phyloP scores from a whole-genome alignment of 2,888 invertebrate genomes.

The Drosophila atroscutellata region DNA sequence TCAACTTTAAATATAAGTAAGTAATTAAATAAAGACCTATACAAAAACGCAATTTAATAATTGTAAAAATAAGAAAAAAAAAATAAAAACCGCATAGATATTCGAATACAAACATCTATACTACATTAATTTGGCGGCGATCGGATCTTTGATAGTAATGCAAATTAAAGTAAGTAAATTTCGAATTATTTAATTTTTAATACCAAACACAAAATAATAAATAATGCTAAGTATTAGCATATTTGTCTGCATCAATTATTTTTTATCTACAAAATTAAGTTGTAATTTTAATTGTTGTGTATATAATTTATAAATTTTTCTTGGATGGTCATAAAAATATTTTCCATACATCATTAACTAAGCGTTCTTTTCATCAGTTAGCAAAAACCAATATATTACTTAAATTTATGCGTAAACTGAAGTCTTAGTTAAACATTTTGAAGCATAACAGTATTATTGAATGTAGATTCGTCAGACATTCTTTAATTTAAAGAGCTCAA shows the following conservation, averaged over 20 bases:
- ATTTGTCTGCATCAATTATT: not conserved
- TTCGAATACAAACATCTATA: constrained; percentile 6
- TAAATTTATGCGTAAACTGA: not conserved
- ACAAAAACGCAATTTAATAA: constrained; percentile 40
- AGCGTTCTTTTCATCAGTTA: not conserved
- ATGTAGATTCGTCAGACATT: constrained; percentile 37
- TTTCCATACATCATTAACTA: not conserved
- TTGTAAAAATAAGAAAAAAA: constrained; percentile 45
- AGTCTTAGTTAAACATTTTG: not conserved
- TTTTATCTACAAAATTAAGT: not conserved
- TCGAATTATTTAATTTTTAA: not conserved
- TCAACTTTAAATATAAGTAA: constrained; percentile 66
- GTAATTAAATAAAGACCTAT: constrained; percentile 25
- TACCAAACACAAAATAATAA: not conserved
- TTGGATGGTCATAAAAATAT: not conserved
- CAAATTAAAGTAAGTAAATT: constrained; percentile 11
- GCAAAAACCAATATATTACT: not conserved
- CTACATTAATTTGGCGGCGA: not conserved
- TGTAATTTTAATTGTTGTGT: not conserved
- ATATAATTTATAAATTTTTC: not conserved
- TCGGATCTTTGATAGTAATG: not conserved
- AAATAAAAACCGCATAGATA: constrained; percentile 35
- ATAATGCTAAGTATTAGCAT: not conserved
- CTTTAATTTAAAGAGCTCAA: constrained; percentile 60
- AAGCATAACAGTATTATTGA: not conserved